Conservation (phyloP, 2,797 vertebrate genomes). For the Sebastes nivosus region DNA sequence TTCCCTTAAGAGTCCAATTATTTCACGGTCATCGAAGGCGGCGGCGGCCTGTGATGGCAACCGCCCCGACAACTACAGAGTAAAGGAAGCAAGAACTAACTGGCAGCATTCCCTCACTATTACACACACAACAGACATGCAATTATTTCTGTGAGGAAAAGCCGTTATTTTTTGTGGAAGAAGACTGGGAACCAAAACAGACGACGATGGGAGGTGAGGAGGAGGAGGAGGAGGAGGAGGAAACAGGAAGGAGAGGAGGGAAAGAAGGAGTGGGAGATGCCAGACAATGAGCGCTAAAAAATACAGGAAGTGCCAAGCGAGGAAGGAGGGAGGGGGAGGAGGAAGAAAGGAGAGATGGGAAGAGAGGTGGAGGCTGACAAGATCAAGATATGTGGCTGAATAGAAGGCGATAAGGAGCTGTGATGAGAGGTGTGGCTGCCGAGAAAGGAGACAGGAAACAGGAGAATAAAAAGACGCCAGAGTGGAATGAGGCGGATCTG, state of each 20-base stretch:
- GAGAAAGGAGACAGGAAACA: background rate
- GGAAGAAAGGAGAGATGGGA: background rate
- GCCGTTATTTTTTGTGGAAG: slow-evolving; percentile 3
- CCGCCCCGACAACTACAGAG: background rate
- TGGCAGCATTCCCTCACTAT: slow-evolving; percentile 13
- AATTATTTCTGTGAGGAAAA: slow-evolving; percentile 31
- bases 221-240: slow-evolving; percentile 6
- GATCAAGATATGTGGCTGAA: slow-evolving; percentile 7
- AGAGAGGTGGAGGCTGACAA: slow-evolving; percentile 6
- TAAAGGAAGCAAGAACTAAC: background rate
- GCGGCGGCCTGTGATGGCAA: slow-evolving; percentile 10
- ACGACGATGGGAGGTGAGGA: background rate
- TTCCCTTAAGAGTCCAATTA: slow-evolving; percentile 40
- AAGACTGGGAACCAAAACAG: background rate
- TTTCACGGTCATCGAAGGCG: slow-evolving; percentile 27
- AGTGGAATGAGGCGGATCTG: slow-evolving; percentile 18
- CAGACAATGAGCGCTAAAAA: slow-evolving; percentile 30
- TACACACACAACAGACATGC: background rate
- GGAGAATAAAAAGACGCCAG: slow-evolving; percentile 4
- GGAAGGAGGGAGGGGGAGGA: background rate
- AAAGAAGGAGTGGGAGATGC: slow-evolving; percentile 14
- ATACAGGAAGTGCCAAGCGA: slow-evolving; percentile 21
- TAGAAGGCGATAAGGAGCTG: background rate
- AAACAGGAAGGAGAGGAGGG: background rate
- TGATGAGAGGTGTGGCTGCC: background rate